phyloP scores from a whole-genome alignment of 2,797 vertebrate genomes.

The Arvicola amphibius region DNA sequence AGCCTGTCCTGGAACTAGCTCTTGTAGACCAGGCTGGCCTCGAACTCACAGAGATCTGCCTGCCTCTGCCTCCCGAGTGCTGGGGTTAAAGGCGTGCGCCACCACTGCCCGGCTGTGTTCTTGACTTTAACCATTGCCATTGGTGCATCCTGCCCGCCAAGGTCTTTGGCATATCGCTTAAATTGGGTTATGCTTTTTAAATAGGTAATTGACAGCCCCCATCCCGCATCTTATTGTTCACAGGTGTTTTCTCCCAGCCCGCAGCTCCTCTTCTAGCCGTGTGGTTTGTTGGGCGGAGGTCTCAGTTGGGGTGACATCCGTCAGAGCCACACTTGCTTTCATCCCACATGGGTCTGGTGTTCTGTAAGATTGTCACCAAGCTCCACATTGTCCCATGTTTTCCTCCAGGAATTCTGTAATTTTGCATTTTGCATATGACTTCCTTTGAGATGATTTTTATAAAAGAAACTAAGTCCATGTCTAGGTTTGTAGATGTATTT shows the following conservation, averaged over 20 bases:
- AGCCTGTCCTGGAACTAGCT: no score
- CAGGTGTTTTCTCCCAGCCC: not conserved
- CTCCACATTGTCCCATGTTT: not conserved
- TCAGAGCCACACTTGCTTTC: not conserved
- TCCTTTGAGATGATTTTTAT: not conserved
- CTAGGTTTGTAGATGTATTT: not conserved
- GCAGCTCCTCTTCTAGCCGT: not conserved
- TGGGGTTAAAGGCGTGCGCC: no score
- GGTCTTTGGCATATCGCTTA: not conserved
- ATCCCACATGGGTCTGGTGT: not conserved
- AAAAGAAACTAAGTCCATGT: not conserved
- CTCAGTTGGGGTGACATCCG: not conserved
- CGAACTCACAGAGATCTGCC: no score
- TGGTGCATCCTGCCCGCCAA: not conserved
- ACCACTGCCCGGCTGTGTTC: no score
- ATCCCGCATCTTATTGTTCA: not conserved
- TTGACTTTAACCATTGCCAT: not conserved
- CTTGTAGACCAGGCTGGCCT: no score
- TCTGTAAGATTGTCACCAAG: not conserved
- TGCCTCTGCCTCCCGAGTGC: no score
- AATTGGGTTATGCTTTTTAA: not conserved
- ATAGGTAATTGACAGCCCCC: not conserved
- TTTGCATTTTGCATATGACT: not conserved
- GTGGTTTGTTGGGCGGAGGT: not conserved
- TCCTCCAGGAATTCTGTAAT: not conserved